These are phyloP conservation scores for Montipora sp. DNA, from an alignment of 64 coral and sea anemone species.

Conservation along the genomic window DNA sequence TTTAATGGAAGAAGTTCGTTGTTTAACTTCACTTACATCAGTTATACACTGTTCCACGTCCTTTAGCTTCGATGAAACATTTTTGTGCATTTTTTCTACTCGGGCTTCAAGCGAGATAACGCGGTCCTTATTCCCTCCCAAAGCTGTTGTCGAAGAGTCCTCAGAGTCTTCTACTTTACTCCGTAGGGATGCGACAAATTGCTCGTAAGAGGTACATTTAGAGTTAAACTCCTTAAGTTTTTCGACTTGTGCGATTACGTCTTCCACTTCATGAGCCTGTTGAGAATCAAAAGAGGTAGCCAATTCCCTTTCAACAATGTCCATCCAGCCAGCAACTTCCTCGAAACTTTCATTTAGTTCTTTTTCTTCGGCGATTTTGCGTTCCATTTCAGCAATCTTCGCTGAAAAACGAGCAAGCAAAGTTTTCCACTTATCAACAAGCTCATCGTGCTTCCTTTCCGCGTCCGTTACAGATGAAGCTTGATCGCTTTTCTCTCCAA, in stretches of 20 bases:
- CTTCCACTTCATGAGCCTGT: slow-evolving; percentile 30
- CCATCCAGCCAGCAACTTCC: slow-evolving; percentile 72
- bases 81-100: slow-evolving; percentile 39
- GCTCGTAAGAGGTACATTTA: slow-evolving; percentile 70
- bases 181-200: slow-evolving; percentile 61
- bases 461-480: slow-evolving; percentile 11
- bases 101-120: slow-evolving; percentile 60
- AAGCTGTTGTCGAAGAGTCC: slow-evolving; percentile 25
- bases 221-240: slow-evolving; percentile 57
- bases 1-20: slow-evolving; percentile 41
- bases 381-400: slow-evolving; percentile 52
- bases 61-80: slow-evolving; percentile 29
- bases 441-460: slow-evolving; percentile 31
- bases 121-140: slow-evolving; percentile 29
- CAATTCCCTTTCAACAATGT: slow-evolving; percentile 65
- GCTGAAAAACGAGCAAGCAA: slow-evolving; percentile 48
- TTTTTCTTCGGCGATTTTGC: slow-evolving; percentile 40
- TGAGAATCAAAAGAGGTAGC: slow-evolving; percentile 27
- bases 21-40: slow-evolving; percentile 4
- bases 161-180: slow-evolving; percentile 57
- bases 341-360: slow-evolving; percentile 63
- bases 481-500: slow-evolving; percentile 60
- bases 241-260: slow-evolving; percentile 61
- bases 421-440: slow-evolving; percentile 74
- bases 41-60: slow-evolving; percentile 19